Evolutionary conservation across 2,113 vertebrate genomes (phyloP), one percentile per base, ranked within the genome.

Genomic region (Dipodomys merriami): DNA sequence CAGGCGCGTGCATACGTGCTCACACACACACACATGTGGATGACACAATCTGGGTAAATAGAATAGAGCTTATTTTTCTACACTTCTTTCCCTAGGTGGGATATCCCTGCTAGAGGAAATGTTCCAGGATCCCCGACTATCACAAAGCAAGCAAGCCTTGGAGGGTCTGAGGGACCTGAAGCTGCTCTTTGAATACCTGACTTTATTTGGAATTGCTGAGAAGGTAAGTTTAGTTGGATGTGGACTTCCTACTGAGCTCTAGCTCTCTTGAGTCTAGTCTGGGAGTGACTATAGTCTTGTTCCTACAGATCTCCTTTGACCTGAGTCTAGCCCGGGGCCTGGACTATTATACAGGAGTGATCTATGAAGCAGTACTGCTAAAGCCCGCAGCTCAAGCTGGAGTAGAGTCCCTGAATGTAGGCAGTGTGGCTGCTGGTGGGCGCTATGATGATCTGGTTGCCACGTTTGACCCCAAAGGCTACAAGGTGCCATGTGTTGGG

Each of bases 401-500:
- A 22, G 98, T 98, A 19, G 98, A 98, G 7, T 88, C 95, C 0
- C 95, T 98, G 49, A 98, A 96, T 18, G 97, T 99, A 84, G 99
- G 99, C 78, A 99, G 98, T 11, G 98, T 99, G 93, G 99, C 99
- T 0, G 99, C 98, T 6, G 99, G 99, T 8, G 99, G 99, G 0
- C 98, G 99, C 5, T 99, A 99, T 5, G 99, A 99, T 13, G 98
- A 98, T 33, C 97, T 99, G 72, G 99, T 99, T 88, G 98, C 98
- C 90, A 98, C 98, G 98, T 99, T 99, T 83, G 98, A 99, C 96
- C 98, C 98, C 64, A 99, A 97, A 39, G 98, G 98, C 76, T 97
- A 97, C 86, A 98, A 98, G 68, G 99, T 99, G 88, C 99, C 99
- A 0, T 99, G 99, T 1, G 99, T 99, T 74, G 99, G 99, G 0